phyloP scores from a whole-genome alignment of 2,113 vertebrate species.

The Eira barbara region DNA sequence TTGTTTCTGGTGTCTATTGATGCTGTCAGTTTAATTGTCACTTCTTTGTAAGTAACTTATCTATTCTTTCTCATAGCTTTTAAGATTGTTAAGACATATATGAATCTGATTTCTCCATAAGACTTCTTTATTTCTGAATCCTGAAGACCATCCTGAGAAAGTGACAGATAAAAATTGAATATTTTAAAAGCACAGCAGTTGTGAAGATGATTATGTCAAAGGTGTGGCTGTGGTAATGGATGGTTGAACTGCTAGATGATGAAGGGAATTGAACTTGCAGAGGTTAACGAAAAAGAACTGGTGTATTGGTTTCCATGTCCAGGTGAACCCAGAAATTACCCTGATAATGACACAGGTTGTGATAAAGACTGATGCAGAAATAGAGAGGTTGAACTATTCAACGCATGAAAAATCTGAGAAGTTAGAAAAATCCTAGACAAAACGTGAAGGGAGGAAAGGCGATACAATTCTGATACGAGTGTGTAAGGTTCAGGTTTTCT shows the following conservation, averaged over 20 bases:
- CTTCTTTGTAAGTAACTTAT: constrained; percentile 70
- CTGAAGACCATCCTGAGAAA: background rate
- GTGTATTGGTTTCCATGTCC: background rate
- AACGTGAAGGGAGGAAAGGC: background rate
- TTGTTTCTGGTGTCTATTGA: constrained; percentile 72
- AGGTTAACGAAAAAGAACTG: background rate
- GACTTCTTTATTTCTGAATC: constrained; percentile 40
- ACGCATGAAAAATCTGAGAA: background rate
- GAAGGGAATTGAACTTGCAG: background rate
- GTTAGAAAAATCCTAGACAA: background rate
- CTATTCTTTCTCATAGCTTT: constrained; percentile 69
- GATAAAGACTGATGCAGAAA: background rate
- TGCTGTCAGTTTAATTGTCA: constrained; percentile 74
- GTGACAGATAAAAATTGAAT: background rate
- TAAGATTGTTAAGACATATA: constrained; percentile 67
- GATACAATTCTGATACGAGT: background rate
- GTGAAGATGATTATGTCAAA: background rate
- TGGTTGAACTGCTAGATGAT: background rate
- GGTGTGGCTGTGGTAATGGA: background rate
- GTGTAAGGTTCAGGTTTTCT: background rate
- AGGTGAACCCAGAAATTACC: background rate
- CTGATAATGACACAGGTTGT: background rate
- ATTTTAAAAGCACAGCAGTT: background rate
- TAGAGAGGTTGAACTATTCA: background rate
- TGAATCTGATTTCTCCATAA: constrained; percentile 47